Evolutionary conservation across 2,113 vertebrate species (phyloP), one percentile per base, ranked within the genome.

Genomic region (Corvus moneduloides): DNA sequence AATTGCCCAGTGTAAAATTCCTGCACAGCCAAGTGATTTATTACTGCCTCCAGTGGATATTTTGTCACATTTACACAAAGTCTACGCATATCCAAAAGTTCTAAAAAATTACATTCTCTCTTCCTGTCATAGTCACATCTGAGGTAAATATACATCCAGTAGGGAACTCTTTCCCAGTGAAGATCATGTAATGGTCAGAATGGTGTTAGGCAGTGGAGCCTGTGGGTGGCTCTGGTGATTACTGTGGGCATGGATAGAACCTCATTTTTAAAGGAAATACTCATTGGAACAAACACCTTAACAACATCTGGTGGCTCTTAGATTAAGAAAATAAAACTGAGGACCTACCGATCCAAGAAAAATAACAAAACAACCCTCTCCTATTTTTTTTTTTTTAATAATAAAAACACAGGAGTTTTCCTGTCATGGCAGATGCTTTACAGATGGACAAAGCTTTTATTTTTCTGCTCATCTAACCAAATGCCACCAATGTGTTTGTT

Each of bases 361-460:
- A 51, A 6, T 3, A 49, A 39, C 4, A 71, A 41, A 39, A 16
- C 10, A 73, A 55, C 2, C 3, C 7, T 64, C 13, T 41, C 9
- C 8, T 54, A 3, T 62, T 46, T 22, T 32, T 32, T 35, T 49
- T 28, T 8, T 33, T 16, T 55, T 20, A 16, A 13, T 81, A 73
- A 76, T 86, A 82, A 76, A n/a, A 77, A 28, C 12, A 49, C 20
- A 26, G 37, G 27, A 66, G 28, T 79, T 75, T 90, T 66, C 43
- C 55, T 97, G 51, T 89, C 74, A 56, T 37, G 72, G 52, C 94
- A 97, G 84, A 86, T 94, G 62, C 69, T 93, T 97, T 97, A 89
- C 95, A 97, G 93, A 96, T 95, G 96, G 97, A 97, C 95, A 94
- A 85, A 71, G 44, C 39, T 90, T 84, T 75, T 93, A 41, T 71